Evolutionary conservation across 2,888 invertebrate species (phyloP).

Genomic region (Yponomeuta cagnagella): DNA sequence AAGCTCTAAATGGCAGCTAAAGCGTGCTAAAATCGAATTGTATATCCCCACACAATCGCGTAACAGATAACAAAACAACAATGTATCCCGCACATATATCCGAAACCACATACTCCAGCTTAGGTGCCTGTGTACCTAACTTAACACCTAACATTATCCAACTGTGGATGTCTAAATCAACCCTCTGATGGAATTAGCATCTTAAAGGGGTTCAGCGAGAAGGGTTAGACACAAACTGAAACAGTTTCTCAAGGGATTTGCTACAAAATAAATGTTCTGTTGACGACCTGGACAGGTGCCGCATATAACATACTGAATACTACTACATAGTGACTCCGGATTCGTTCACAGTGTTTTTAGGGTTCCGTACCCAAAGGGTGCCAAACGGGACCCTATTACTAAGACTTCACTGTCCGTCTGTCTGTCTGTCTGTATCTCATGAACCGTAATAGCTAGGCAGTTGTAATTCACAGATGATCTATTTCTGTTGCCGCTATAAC

Average conservation of each 20-base stretch:
- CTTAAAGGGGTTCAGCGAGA: slow-evolving; percentile 43
- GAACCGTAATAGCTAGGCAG: no score
- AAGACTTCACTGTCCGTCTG: no score
- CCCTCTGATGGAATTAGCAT: slow-evolving; percentile 52
- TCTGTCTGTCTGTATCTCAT: no score
- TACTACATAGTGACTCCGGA: no score
- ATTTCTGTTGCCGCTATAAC: no score
- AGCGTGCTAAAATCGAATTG: neutral
- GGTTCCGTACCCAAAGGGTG: no score
- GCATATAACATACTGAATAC: no score
- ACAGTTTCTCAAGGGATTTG: slow-evolving; percentile 29
- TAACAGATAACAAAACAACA: neutral
- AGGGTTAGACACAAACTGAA: slow-evolving; percentile 26
- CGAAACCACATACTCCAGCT: slow-evolving; percentile 13
- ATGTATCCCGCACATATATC: slow-evolving; percentile 7
- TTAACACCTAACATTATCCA: slow-evolving; percentile 15
- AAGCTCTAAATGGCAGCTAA: neutral
- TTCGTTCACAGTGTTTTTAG: no score
- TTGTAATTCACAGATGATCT: no score
- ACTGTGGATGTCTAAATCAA: slow-evolving; percentile 20
- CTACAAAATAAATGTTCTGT: neutral
- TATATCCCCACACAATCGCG: slow-evolving; percentile 7
- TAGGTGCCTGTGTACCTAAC: neutral
- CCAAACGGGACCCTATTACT: no score
- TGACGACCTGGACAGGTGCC: no score